A percentile compares a stretch with the other conserved stretches of the same genome.
phyloP scores from a whole-genome alignment of 2,113 vertebrate species.

The Solea solea region DNA sequence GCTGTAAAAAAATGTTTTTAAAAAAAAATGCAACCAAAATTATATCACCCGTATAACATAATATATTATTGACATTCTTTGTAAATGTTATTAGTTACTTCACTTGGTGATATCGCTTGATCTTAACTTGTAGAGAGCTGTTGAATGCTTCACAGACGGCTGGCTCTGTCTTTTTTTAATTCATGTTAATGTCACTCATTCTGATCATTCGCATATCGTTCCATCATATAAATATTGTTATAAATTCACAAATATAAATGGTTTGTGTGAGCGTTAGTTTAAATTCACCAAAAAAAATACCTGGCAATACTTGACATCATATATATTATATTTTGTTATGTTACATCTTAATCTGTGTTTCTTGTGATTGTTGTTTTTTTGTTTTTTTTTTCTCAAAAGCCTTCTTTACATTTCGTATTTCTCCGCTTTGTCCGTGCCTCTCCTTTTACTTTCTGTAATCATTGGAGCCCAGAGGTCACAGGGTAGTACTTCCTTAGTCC shows the following conservation, averaged over 20 bases:
- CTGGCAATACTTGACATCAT: slow-evolving; percentile 77
- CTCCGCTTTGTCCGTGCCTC: not conserved
- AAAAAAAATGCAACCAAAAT: not conserved
- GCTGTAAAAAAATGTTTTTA: not conserved
- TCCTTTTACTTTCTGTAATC: slow-evolving; percentile 22
- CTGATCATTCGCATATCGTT: not conserved
- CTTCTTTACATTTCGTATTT: slow-evolving; percentile 12
- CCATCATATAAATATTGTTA: not conserved
- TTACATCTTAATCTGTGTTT: slow-evolving; percentile 17
- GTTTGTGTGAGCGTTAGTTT: slow-evolving; percentile 25
- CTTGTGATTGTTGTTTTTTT: slow-evolving; percentile 4
- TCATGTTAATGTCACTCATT: not conserved
- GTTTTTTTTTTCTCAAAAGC: slow-evolving; percentile 6
- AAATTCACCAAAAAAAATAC: slow-evolving; percentile 60
- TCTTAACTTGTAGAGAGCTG: not conserved
- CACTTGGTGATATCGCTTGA: not conserved
- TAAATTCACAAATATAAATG: slow-evolving; percentile 4
- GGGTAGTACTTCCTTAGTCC: slow-evolving; percentile 49
- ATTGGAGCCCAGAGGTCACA: slow-evolving; percentile 40
- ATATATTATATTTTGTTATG: slow-evolving; percentile 29
- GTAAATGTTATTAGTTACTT: slow-evolving; percentile 13
- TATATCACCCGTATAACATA: not conserved
- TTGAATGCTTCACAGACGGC: not conserved
- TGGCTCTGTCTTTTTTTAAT: not conserved
- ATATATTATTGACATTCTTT: slow-evolving; percentile 4